Evolutionary conservation across 2,113 vertebrate genomes (phyloP).

Genomic region (Halcyon senegalensis): DNA sequence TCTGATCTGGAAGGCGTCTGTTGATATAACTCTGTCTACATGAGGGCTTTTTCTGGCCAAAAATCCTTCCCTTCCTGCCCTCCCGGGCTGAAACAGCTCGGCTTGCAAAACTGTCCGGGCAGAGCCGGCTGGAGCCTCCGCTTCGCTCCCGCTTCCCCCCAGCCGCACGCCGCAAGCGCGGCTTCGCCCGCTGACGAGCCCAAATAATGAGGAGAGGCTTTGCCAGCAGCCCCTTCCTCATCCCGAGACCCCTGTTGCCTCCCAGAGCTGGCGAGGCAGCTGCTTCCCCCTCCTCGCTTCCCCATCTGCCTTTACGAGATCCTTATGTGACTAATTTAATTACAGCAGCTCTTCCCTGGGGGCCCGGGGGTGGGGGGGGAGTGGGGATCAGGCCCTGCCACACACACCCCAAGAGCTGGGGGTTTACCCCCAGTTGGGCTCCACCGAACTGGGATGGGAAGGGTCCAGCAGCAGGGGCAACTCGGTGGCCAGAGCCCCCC

Average conservation of each 20-base stretch:
- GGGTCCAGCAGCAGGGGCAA: fast-evolving
- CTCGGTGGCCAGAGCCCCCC: neutral
- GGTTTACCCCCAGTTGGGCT: neutral
- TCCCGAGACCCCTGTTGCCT: neutral
- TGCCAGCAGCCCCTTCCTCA: fast-evolving
- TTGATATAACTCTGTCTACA: constrained; percentile 43
- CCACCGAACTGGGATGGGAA: fast-evolving
- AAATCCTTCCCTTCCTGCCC: constrained; percentile 64
- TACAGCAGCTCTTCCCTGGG: neutral
- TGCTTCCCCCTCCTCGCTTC: neutral
- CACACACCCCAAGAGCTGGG: neutral
- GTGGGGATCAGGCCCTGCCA: neutral
- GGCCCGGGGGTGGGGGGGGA: no score
- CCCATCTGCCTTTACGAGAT: neutral
- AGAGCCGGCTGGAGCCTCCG: constrained; percentile 12
- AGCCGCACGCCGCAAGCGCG: neutral
- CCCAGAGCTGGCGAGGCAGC: fast-evolving
- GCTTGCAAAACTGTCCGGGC: constrained; percentile 57
- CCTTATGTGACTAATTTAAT: neutral
- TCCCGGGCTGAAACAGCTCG: constrained; percentile 54
- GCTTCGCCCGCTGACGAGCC: neutral
- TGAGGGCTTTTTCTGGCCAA: constrained; percentile 50
- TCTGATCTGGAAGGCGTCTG: constrained; percentile 33
- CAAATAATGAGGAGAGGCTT: fast-evolving
- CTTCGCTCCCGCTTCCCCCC: neutral